A percentile compares a stretch with the other conserved stretches of the same genome.
phyloP scores from a whole-genome alignment of 1,140 invertebrate genomes.

The Idris sp. region DNA sequence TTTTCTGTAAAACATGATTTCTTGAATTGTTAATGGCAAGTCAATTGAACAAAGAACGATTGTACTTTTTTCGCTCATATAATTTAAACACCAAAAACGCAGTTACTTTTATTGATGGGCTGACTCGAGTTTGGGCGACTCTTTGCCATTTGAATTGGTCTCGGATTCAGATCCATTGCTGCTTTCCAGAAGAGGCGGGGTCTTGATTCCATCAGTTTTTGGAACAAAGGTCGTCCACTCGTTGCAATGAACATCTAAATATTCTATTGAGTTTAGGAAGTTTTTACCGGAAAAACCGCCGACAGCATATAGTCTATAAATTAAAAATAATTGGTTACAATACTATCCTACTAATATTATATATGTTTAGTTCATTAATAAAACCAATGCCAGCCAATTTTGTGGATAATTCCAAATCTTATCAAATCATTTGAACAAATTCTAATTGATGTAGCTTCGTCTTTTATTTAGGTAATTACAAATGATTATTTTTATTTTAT shows the following conservation, averaged over 20 bases:
- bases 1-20: no score
- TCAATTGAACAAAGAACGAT: conserved; percentile 20
- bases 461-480: no score
- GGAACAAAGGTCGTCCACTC: conserved; percentile 85
- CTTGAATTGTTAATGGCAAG: no score
- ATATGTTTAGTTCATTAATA: no score
- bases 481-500: no score
- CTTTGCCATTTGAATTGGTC: conserved; percentile 53
- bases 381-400: no score
- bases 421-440: no score
- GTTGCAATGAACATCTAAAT: conserved; percentile 83
- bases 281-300: conserved; percentile 89
- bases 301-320: conserved; percentile 83
- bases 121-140: conserved; percentile 47
- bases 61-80: conserved; percentile 23
- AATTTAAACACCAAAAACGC: conserved; percentile 32
- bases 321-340: neutral
- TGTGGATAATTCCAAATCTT: no score
- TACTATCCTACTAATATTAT: no score
- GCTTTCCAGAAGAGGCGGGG: conserved; percentile 53
- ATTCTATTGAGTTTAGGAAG: conserved; percentile 91
- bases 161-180: conserved; percentile 49
- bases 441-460: no score
- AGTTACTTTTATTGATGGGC: conserved; percentile 19
- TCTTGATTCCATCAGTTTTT: conserved; percentile 66